Base-by-base conservation (phyloP, 2,888 invertebrate species). In the Drosophila acutilabella region DNA sequence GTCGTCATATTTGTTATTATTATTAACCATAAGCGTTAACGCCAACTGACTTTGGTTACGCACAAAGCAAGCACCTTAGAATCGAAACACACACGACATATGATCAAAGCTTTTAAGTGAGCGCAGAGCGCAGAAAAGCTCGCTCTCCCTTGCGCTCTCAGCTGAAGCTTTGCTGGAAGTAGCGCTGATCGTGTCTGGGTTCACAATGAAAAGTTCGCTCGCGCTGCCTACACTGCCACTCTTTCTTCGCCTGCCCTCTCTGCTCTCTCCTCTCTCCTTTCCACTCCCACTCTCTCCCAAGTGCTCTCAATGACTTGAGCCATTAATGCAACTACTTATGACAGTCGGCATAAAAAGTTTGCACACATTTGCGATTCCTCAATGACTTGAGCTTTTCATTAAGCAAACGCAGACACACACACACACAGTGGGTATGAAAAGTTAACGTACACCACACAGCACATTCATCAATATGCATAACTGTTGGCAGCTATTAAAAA, bases 401-500 rank as follows among this genome's bases (percentile, higher is more conserved):
- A 41, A 18, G 23, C 45, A 40, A 53, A 64, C 13, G 36, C 7
- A 16, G 7, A 59, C 41, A 33, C 3, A 59, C 7, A 16, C 5
- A 59, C 41, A 33, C 3, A 59, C 41, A 68, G 54, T 33, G 45
- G 10, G 54, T 4, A 33, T 54, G 45, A 51, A 56, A 73, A 50
- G 57, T 71, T 23, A 45, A 16, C 44, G 16, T 11, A 44, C 41
- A 58, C 38, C 36, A 38, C 23, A 38, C 41, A 23, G 23, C 11
- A 64, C 50, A 38, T 56, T 60, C 58, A 76, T 61, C 67, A 65
- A 72, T 65, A 76, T 61, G 65, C 58, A 72, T 66, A 70, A 80
- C 71, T 71, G 80, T 61, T 80, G 77, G 64, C 30, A 66, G 83
- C 83, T 82, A 83, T 83, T 83, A 83, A 88, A 88, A 77, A 57